Percentiles rank a stretch among this genome's conserved stretches.
These are phyloP conservation scores for Ernsta delagoae DNA, from an alignment of 2,888 invertebrate genomes.

Conservation along the genomic window DNA sequence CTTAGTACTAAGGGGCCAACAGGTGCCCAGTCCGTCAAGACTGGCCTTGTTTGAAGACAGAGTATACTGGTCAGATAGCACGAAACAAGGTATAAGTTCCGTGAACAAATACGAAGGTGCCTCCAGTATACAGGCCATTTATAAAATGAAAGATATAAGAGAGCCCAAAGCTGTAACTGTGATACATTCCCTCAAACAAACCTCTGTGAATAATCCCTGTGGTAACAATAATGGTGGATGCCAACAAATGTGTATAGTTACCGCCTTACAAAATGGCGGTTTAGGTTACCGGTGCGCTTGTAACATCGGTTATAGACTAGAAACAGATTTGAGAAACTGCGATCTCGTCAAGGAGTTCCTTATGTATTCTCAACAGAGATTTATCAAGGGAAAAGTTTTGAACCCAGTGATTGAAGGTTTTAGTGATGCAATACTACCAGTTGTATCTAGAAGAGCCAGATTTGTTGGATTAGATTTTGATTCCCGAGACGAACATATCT, in stretches of 20 bases:
- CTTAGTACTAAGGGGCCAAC: conserved; percentile 91
- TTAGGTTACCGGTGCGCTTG: conserved; percentile 97
- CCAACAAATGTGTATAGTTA: conserved; percentile 97
- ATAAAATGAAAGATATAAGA: conserved; percentile 91
- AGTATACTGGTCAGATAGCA: conserved; percentile 96
- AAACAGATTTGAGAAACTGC: conserved; percentile 91
- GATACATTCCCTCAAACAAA: conserved; percentile 91
- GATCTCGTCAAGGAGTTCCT: conserved; percentile 94
- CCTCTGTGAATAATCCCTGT: conserved; percentile 91
- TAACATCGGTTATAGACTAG: conserved; percentile 93
- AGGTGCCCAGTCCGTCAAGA: conserved; percentile 94
- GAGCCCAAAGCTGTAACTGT: conserved; percentile 94
- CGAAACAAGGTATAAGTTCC: conserved; percentile 94
- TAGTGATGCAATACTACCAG: conserved; percentile 97
- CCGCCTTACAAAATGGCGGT: conserved; percentile 88
- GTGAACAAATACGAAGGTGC: conserved; percentile 94
- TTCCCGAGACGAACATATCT: conserved; percentile 94
- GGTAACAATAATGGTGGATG: conserved; percentile 95
- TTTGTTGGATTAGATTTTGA: conserved; percentile 98
- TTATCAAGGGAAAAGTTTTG: conserved; percentile 96
- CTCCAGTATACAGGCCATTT: conserved; percentile 91
- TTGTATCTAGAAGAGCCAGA: conserved; percentile 95
- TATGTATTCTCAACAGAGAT: conserved; percentile 97
- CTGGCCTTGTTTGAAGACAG: conserved; percentile 93
- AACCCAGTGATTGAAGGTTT: conserved; percentile 95